phyloP scores from a whole-genome alignment of 2,113 vertebrate species.

The Dolichotis patagonum region DNA sequence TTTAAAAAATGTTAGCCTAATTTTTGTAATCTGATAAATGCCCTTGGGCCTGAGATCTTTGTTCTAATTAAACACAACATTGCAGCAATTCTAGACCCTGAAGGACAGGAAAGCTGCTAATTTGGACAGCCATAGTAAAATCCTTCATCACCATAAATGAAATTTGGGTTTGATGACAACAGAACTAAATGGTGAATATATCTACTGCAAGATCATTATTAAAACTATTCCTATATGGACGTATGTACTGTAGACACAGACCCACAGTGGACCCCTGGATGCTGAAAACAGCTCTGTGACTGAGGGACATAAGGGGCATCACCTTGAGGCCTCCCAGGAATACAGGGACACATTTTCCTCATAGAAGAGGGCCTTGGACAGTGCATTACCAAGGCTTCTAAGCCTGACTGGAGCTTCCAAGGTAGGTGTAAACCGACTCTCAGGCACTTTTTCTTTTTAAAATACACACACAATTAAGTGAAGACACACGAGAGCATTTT shows the following conservation, averaged over 20 bases:
- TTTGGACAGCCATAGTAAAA: conserved; percentile 53
- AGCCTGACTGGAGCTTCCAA: background rate
- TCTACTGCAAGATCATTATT: conserved; percentile 33
- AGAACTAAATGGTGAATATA: conserved; percentile 12
- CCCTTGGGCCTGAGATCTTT: conserved; percentile 54
- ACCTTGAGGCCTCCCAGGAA: background rate
- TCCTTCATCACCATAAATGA: background rate
- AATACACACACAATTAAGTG: background rate
- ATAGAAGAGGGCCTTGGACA: background rate
- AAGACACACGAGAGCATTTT: background rate
- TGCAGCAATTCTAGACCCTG: conserved; percentile 31
- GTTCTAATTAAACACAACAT: conserved; percentile 75
- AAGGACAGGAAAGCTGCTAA: conserved; percentile 48
- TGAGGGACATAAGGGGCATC: background rate
- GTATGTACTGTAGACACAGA: background rate
- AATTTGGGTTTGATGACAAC: conserved; percentile 40
- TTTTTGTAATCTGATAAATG: conserved; percentile 72
- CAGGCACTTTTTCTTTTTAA: background rate
- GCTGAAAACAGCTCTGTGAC: background rate
- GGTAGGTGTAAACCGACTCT: background rate
- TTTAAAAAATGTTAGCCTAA: conserved; percentile 58
- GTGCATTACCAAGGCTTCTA: background rate
- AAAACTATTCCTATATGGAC: background rate
- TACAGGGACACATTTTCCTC: background rate
- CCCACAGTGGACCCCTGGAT: background rate